Evolutionary conservation across 2,113 vertebrate genomes (phyloP), one percentile per base, ranked within the genome.

Genomic region (Apodemus speciosus): DNA sequence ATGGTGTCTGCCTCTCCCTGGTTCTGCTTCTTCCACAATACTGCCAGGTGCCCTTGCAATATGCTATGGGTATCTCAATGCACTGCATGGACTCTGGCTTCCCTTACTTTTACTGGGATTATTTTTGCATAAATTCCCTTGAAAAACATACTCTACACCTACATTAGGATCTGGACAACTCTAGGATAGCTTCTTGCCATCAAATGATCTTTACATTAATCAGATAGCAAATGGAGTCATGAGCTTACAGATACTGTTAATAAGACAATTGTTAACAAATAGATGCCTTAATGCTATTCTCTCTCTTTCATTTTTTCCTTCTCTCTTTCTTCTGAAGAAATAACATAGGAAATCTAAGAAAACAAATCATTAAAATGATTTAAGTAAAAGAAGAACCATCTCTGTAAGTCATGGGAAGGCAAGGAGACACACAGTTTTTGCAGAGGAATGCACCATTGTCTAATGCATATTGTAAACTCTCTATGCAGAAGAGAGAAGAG

Each of bases 321-420:
- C 18, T 85, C 9, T 38, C 30, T 81, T 40, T 46, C 75, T 13
- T 90, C 3, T 69, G 76, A 89, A 94, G 9, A 90, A 4, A 58
- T 60, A 64, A 77, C 40, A 72, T 15, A 66, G 46, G 89, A 93
- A 89, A 92, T 93, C 13, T 73, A 83, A 83, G 25, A n/a, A 21
- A 21, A 73, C 88, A 14, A 0, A 86, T 80, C 60, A 23, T 58
- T 72, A 76, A 90, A 56, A 3, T 43, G 64, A 49, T 80, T 80
- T 38, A 80, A 35, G 40, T 6, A 35, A 46, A 58, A 90, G 85
- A 85, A 6, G 56, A 35, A 71, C 16, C 62, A 90, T 20, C 40
- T 66, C 30, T n/a, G 27, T 14, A 25, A 71, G 16, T 0, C 1
- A 0, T 64, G 7, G n/a, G 40, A 51, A 3, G 2, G 6, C 3